phyloP scores from a whole-genome alignment of 2,888 invertebrate species.

The Cordylochernes scorpioides region DNA sequence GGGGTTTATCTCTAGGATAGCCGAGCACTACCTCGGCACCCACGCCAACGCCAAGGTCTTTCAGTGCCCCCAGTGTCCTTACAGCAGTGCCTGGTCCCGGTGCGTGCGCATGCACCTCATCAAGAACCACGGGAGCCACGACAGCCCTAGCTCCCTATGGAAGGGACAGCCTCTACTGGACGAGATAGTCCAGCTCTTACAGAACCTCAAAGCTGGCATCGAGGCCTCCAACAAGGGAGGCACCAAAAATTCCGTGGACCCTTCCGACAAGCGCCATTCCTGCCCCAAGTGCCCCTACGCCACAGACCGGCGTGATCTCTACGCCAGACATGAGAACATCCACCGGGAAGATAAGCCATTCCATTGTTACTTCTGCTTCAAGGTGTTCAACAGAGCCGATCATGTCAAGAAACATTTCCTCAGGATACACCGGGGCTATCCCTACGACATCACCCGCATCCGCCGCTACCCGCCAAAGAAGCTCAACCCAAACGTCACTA shows the following conservation, averaged over 20 bases:
- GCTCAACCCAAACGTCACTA: constrained; percentile 5
- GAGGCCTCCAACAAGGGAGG: constrained; percentile 19
- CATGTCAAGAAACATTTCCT: constrained; percentile 81
- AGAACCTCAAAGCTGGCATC: constrained; percentile 36
- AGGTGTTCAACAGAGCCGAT: constrained; percentile 68
- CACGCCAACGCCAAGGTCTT: constrained; percentile 38
- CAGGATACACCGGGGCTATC: constrained; percentile 66
- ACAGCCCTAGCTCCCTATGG: constrained; percentile 23
- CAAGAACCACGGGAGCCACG: constrained; percentile 40
- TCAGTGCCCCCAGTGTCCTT: constrained; percentile 39
- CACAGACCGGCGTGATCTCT: constrained; percentile 64
- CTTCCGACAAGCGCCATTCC: constrained; percentile 32
- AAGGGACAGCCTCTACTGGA: constrained; percentile 45
- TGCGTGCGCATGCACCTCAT: constrained; percentile 43
- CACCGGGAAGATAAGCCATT: constrained; percentile 80
- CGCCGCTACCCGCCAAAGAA: constrained; percentile 15
- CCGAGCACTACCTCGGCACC: constrained; percentile 48
- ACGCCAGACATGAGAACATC: constrained; percentile 72
- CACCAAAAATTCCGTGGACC: too few species aligned
- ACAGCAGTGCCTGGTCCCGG: constrained; percentile 45
- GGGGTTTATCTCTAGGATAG: constrained; percentile 41
- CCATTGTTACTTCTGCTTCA: constrained; percentile 44
- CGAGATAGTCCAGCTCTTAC: constrained; percentile 42
- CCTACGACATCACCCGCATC: constrained; percentile 35
- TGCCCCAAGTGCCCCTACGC: constrained; percentile 71